Conservation (phyloP, 2,797 vertebrate species). For the Danionella dracula region DNA sequence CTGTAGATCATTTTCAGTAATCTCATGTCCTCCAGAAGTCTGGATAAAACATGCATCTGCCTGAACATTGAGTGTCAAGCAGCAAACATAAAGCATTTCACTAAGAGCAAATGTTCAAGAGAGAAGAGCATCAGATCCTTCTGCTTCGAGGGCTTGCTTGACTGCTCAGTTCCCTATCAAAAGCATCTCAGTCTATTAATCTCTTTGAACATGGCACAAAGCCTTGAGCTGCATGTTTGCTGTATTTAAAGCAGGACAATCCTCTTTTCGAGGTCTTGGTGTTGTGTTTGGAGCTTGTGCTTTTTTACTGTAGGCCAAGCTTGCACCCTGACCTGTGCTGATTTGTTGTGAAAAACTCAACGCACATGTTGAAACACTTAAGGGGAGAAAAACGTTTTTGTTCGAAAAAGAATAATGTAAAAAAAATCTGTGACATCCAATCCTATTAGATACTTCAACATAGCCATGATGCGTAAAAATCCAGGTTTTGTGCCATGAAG, state of each 20-base stretch:
- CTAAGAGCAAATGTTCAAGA: conserved; percentile 31
- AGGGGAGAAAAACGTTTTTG: conserved; percentile 63
- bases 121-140: conserved; percentile 44
- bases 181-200: conserved; percentile 70
- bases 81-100: conserved; percentile 34
- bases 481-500: conserved; percentile 49
- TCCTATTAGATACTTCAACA: conserved; percentile 69
- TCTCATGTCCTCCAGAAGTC: conserved; percentile 20
- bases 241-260: conserved; percentile 69
- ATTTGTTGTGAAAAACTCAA: conserved; percentile 66
- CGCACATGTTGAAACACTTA: conserved; percentile 64
- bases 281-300: not conserved
- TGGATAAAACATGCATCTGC: conserved; percentile 23
- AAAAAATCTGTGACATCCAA: conserved; percentile 56
- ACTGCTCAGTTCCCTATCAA: conserved; percentile 55
- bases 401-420: conserved; percentile 45
- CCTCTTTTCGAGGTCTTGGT: conserved; percentile 57
- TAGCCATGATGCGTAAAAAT: conserved; percentile 45
- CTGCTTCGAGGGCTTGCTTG: conserved; percentile 43
- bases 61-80: not conserved
- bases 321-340: conserved; percentile 68
- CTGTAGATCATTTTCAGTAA: conserved; percentile 29
- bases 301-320: conserved; percentile 65
- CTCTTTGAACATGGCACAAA: conserved; percentile 66
- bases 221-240: conserved; percentile 65